phyloP scores from a whole-genome alignment of 2,113 vertebrate genomes.

The Illadopsis cleaveri region DNA sequence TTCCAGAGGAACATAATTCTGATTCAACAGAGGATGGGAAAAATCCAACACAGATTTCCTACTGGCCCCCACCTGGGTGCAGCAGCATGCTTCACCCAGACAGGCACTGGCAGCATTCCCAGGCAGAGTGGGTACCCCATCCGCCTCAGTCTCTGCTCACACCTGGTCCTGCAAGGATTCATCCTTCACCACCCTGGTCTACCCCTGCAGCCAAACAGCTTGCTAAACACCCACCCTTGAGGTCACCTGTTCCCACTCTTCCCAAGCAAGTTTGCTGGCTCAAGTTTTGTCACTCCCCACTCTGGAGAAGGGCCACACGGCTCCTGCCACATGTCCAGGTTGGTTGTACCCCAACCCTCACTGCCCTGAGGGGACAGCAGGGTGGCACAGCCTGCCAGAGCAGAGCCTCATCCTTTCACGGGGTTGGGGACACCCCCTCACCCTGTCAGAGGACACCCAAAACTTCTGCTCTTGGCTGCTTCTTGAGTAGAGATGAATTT shows the following conservation, averaged over 20 bases:
- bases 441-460: accelerated
- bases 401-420: neutral
- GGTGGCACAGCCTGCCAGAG: neutral
- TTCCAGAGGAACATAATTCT: neutral
- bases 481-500: neutral
- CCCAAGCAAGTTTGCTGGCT: neutral
- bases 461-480: neutral
- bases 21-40: neutral
- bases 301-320: accelerated
- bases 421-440: neutral
- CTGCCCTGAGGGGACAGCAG: accelerated
- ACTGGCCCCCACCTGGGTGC: accelerated
- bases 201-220: neutral
- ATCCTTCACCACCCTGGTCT: accelerated
- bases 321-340: neutral
- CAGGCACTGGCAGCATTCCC: neutral
- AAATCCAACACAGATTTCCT: neutral
- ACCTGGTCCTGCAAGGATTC: neutral
- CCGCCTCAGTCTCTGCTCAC: accelerated
- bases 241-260: neutral
- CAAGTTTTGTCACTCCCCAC: accelerated
- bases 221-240: accelerated
- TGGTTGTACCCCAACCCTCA: neutral
- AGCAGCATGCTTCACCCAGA: neutral
- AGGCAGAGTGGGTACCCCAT: neutral